Conservation (phyloP, 2,888 invertebrate genomes). For the Vannuccia rotundouncinata region DNA sequence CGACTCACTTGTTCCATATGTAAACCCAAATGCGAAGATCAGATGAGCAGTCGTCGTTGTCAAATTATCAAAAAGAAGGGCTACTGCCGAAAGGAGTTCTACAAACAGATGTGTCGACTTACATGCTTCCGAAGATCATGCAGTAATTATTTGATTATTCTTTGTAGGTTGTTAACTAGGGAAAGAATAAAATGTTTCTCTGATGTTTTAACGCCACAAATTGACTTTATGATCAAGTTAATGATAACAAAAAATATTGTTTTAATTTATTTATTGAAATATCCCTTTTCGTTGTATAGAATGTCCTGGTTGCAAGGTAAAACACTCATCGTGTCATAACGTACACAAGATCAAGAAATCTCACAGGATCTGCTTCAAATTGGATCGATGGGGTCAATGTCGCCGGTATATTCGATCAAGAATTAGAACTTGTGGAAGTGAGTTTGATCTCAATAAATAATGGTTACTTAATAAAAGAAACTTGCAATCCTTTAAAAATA, state of each 20-base stretch:
- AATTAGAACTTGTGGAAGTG: conserved; percentile 27
- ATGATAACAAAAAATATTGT: background rate
- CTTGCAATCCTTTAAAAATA: no score
- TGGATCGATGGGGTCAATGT: conserved; percentile 25
- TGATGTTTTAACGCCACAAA: no score
- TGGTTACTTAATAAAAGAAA: no score
- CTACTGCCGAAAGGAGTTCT: conserved; percentile 29
- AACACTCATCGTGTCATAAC: conserved; percentile 3
- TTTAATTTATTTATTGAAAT: background rate
- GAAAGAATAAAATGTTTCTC: no score
- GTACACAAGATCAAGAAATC: conserved; percentile 12
- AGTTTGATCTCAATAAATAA: no score
- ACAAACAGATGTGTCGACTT: conserved; percentile 39
- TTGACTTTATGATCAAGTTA: no score
- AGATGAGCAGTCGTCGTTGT: conserved; percentile 37
- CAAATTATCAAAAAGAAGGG: conserved; percentile 33
- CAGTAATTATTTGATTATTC: conserved; percentile 25
- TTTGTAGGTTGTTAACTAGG: no score
- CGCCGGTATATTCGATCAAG: background rate
- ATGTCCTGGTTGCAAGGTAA: conserved; percentile 29
- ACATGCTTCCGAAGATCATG: conserved; percentile 36
- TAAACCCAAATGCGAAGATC: conserved; percentile 36
- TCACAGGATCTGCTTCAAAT: background rate
- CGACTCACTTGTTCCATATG: conserved; percentile 36
- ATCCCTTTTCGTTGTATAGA: no score